phyloP scores from a whole-genome alignment of 2,113 vertebrate genomes.

The Cinclus mexicanus region DNA sequence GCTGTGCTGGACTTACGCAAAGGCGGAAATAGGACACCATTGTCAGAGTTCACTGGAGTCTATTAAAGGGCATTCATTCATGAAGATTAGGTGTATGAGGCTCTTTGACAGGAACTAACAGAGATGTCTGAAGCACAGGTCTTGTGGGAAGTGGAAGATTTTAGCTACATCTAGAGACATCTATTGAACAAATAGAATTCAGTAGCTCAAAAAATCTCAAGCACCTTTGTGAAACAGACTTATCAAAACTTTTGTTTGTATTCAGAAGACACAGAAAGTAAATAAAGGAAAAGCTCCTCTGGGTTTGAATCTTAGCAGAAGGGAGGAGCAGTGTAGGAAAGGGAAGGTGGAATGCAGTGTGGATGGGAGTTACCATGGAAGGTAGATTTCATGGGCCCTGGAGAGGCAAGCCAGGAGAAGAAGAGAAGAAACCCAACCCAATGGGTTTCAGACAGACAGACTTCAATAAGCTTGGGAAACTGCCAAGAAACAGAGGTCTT shows the following conservation, averaged over 20 bases:
- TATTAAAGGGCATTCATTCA: neutral
- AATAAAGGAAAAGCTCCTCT: neutral
- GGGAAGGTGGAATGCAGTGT: neutral
- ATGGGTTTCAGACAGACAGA: neutral
- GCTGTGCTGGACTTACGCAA: neutral
- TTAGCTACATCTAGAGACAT: neutral
- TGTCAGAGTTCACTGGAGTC: neutral
- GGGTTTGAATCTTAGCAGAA: neutral
- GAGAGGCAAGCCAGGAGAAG: neutral
- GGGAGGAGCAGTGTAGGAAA: neutral
- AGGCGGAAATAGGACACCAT: neutral
- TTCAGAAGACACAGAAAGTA: neutral
- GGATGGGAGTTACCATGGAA: neutral
- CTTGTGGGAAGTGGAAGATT: neutral
- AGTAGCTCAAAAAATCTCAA: neutral
- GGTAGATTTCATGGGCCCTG: neutral
- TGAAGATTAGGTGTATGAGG: neutral
- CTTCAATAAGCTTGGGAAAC: neutral
- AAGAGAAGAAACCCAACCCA: neutral
- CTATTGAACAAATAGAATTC: neutral
- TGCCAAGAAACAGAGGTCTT: neutral
- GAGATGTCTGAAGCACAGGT: neutral
- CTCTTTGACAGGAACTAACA: neutral
- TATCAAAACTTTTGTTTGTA: neutral
- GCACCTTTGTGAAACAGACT: neutral